Percentiles rank a stretch among this genome's conserved stretches.
Evolutionary conservation across 2,888 invertebrate genomes (phyloP).

Genomic region (Mactromeris polynyma): DNA sequence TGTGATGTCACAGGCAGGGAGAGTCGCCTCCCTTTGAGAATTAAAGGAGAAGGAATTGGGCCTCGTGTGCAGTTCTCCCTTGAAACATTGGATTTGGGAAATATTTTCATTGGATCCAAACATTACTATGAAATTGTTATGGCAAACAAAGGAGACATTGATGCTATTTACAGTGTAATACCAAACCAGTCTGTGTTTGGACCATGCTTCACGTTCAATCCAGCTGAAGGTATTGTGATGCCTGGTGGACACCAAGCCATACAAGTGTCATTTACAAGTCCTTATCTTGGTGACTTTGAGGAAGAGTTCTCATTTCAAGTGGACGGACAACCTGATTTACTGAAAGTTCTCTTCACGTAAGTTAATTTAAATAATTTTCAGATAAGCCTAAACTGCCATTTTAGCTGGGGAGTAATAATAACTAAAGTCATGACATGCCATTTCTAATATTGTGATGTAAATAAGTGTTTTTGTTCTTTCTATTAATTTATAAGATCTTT

Average conservation of each 20-base stretch:
- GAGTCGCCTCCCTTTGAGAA: conserved; percentile 85
- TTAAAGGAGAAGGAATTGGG: conserved; percentile 87
- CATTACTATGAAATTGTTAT: conserved; percentile 87
- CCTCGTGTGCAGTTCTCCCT: conserved; percentile 86
- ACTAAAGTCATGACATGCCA: no score
- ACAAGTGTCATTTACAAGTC: conserved; percentile 84
- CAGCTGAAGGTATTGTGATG: conserved; percentile 86
- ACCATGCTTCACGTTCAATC: conserved; percentile 86
- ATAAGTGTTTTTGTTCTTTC: no score
- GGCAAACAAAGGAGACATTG: conserved; percentile 87
- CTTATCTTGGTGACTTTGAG: conserved; percentile 86
- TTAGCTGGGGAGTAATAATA: no score
- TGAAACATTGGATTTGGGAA: conserved; percentile 86
- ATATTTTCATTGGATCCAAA: conserved; percentile 86
- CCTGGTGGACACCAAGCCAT: conserved; percentile 87
- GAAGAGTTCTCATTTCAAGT: conserved; percentile 86
- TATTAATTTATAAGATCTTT: no score
- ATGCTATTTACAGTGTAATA: conserved; percentile 86
- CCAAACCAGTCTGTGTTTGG: conserved; percentile 84
- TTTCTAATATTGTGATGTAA: no score
- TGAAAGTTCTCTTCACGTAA: conserved; percentile 84
- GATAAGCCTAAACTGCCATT: no score
- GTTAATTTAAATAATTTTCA: conserved; percentile 44
- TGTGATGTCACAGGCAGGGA: conserved; percentile 87
- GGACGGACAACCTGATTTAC: conserved; percentile 84